Percentiles rank a stretch among this genome's conserved stretches.
Conservation (phyloP, 2,888 invertebrate genomes). For the Tyria jacobaeae region DNA sequence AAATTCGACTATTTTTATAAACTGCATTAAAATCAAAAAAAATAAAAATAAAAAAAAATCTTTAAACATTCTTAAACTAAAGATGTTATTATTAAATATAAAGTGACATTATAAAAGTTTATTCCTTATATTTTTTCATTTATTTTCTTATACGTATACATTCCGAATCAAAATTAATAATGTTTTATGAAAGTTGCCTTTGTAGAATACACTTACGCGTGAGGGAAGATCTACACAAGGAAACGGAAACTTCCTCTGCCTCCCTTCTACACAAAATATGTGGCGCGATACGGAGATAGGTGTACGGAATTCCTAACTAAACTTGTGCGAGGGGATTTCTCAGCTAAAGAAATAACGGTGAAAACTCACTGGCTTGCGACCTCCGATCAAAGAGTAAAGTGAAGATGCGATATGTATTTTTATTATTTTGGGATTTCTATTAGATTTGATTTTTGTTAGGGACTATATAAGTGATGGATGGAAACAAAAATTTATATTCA, state of each 20-base stretch:
- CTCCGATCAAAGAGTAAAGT: slow-evolving; percentile 52
- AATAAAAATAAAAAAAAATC: too few species aligned
- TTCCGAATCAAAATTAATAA: slow-evolving; percentile 41
- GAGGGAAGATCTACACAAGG: slow-evolving; percentile 63
- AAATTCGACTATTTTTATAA: too few species aligned
- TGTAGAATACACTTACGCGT: slow-evolving; percentile 37
- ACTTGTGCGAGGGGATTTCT: slow-evolving; percentile 72
- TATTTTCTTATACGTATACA: slow-evolving; percentile 3
- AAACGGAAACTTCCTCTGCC: slow-evolving; percentile 66
- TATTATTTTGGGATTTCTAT: slow-evolving; percentile 24
- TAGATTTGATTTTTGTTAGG: slow-evolving; percentile 32
- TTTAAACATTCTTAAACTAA: background rate
- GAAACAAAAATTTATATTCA: slow-evolving; percentile 5
- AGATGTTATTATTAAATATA: too few species aligned
- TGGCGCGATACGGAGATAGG: slow-evolving; percentile 74
- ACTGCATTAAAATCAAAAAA: too few species aligned
- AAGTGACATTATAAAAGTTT: background rate
- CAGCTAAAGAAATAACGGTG: slow-evolving; percentile 73
- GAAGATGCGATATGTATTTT: slow-evolving; percentile 46
- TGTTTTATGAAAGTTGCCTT: slow-evolving; percentile 42
- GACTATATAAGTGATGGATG: slow-evolving; percentile 30
- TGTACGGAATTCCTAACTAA: slow-evolving; percentile 78
- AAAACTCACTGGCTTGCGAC: slow-evolving; percentile 62
- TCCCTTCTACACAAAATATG: slow-evolving; percentile 73
- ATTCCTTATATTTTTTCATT: slow-evolving; percentile 2